These are phyloP conservation scores for Apis laboriosa DNA, from an alignment of 1,140 invertebrate species.

Conservation along the genomic window DNA sequence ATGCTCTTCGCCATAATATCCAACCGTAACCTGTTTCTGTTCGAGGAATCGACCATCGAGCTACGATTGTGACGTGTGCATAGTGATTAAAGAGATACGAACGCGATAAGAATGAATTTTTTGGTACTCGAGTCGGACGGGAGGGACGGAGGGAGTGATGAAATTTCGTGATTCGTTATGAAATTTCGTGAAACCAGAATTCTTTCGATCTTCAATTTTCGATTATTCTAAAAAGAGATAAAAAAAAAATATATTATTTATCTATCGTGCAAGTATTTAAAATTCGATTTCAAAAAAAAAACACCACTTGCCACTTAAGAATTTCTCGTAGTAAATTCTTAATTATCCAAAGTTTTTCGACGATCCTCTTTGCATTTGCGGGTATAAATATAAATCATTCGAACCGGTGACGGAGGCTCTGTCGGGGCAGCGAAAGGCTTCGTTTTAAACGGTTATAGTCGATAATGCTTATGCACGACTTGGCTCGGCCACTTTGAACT, in stretches of 20 bases:
- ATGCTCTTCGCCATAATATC: background rate
- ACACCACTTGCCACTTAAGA: no score
- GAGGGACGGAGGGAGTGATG: no score
- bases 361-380: background rate
- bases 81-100: background rate
- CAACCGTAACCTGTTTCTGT: background rate
- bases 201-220: no score
- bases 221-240: no score
- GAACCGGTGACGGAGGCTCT: background rate
- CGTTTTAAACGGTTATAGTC: constrained; percentile 47
- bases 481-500: constrained; percentile 71
- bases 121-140: no score
- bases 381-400: background rate
- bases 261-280: no score
- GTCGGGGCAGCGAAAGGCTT: constrained; percentile 39
- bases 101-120: background rate
- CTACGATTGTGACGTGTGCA: background rate
- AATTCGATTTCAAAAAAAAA: no score
- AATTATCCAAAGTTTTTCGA: constrained; percentile 35
- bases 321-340: background rate
- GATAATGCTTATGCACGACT: constrained; percentile 71
- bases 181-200: no score
- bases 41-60: background rate
- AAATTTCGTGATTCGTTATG: no score
- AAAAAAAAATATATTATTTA: no score